Base-by-base conservation (phyloP, 2,888 invertebrate genomes). In the Amphipoea lucens region DNA sequence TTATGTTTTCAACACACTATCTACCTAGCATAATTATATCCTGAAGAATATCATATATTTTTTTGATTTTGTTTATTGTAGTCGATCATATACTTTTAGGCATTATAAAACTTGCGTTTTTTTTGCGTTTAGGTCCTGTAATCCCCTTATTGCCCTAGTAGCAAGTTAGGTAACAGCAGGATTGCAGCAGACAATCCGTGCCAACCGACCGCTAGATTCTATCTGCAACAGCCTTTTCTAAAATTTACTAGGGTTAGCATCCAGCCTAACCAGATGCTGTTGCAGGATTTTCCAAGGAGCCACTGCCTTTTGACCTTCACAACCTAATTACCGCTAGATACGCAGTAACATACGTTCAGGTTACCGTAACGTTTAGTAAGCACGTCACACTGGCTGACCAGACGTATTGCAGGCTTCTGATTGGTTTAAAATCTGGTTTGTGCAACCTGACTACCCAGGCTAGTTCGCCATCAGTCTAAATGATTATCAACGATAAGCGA, bases 401-500 rank as follows among this genome's bases (percentile, higher is more conserved):
- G 6, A 9, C 2, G 14, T 23, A 42, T 57, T 40, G 1, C 60
- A n/a, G 45, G 29, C 23, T 9, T 81, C 14, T 69, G 40, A 62
- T 42, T 84, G 54, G 85, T 1, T 45, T 20, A 51, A 79, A 48
- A 57, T 54, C 66, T 62, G 29, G 68, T 83, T 83, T 86, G 20
- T 5, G 54, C 45, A 86, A 76, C 45, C 29, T 72, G 51, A 29
- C 45, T 65, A 45, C 14, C 14, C n/a, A 11, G 42, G 62, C 20
- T 3, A 63, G 71, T 74, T 74, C 48, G 7, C 17, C 83, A 83
- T 86, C 84, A 45, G 40, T 62, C 40, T 74, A 77, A 84, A 70
- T 83, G 83, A 83, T 86, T 74, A 79, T 75, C 74, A 75, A n/a
- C 20, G 87, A 87, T 87, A 84, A 79, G 48, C 72, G 84, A 79